These are phyloP conservation scores for Neodiprion pinetum DNA, from an alignment of 1,140 invertebrate genomes.

Conservation along the genomic window DNA sequence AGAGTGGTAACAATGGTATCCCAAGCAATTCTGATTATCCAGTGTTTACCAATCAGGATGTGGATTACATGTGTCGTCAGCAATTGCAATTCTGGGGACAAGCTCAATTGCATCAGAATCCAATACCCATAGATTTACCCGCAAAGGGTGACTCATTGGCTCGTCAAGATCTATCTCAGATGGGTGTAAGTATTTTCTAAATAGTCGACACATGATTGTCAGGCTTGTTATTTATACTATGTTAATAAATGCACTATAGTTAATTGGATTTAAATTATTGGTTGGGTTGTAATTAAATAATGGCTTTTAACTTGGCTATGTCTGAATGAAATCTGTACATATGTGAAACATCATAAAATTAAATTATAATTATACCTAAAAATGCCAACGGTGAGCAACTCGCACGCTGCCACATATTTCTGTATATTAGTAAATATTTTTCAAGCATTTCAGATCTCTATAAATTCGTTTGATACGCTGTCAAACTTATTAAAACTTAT, in stretches of 20 bases:
- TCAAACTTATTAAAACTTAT: neutral
- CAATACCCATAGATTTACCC: slow-evolving; percentile 46
- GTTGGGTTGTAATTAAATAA: no score
- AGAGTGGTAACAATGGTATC: slow-evolving; percentile 39
- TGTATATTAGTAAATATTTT: no score
- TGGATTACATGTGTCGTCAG: slow-evolving; percentile 56
- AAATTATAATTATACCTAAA: neutral
- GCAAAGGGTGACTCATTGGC: slow-evolving; percentile 46
- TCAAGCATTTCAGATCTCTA: no score
- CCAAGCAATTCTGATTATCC: slow-evolving; percentile 50
- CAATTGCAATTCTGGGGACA: slow-evolving; percentile 57
- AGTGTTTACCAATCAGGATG: slow-evolving; percentile 53
- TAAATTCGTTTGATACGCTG: no score
- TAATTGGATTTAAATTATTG: no score
- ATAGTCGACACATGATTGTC: neutral
- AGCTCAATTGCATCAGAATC: slow-evolving; percentile 46
- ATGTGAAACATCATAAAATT: neutral
- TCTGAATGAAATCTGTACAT: no score
- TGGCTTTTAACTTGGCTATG: no score
- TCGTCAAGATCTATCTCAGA: slow-evolving; percentile 42
- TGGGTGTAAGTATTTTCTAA: slow-evolving; percentile 36
- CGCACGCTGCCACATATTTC: no score
- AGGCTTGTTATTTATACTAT: no score
- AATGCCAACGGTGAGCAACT: no score
- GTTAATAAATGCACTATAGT: no score